Evolutionary conservation across 2,797 vertebrate species (phyloP).

Genomic region (Benthosema pterotum): DNA sequence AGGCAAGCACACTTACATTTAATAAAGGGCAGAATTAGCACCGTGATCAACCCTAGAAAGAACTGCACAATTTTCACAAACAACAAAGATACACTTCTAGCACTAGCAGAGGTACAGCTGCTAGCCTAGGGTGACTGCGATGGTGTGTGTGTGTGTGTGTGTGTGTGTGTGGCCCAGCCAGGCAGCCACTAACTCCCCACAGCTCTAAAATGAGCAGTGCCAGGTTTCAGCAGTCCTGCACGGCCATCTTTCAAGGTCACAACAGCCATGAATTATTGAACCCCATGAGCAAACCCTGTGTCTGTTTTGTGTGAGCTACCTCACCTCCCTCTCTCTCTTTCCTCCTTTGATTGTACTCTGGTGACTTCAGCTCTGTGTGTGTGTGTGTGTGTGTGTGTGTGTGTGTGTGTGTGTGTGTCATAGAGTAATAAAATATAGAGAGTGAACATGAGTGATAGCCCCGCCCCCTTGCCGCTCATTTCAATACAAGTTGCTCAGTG

Average conservation of each 20-base stretch:
- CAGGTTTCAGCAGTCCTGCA: conserved; percentile 58
- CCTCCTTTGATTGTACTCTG: conserved; percentile 19
- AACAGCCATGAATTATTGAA: conserved; percentile 77
- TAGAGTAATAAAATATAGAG: too few relatives aligned
- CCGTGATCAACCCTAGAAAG: too few relatives aligned
- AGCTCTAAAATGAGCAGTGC: conserved; percentile 62
- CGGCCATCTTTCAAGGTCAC: conserved; percentile 71
- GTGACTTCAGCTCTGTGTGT: background rate
- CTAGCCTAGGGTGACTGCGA: conserved; percentile 4
- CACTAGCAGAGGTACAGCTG: background rate
- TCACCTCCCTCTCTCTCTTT: conserved; percentile 7
- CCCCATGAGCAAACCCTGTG: conserved; percentile 51
- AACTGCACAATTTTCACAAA: too few relatives aligned
- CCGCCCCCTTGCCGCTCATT: too few relatives aligned
- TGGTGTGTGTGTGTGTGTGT: too few relatives aligned
- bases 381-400: too few relatives aligned
- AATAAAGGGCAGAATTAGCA: too few relatives aligned
- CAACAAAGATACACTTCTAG: background rate
- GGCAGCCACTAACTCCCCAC: conserved; percentile 25
- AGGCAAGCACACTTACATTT: too few relatives aligned
- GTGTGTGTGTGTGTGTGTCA: too few relatives aligned
- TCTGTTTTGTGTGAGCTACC: conserved; percentile 37
- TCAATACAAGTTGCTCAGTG: too few relatives aligned
- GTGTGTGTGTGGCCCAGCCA: conserved; percentile 38
- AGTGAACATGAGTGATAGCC: too few relatives aligned